Percentiles rank a stretch among this genome's conserved stretches.
phyloP scores from a whole-genome alignment of 1,140 invertebrate genomes.

The Eulimnadia texana region DNA sequence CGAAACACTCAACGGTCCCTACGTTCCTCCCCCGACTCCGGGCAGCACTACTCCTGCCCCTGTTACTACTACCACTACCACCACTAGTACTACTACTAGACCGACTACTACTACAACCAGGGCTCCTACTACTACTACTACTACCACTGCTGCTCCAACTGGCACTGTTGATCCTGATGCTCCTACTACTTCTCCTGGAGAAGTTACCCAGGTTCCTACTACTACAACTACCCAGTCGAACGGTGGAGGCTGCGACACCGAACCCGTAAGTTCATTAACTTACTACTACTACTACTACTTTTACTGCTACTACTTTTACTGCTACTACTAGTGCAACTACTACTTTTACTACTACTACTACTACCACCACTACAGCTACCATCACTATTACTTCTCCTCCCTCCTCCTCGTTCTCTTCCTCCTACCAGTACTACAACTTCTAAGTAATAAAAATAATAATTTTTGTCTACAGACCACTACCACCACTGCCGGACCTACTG shows the following conservation, averaged over 20 bases:
- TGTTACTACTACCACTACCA: conserved; percentile 6
- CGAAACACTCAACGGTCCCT: conserved; percentile 19
- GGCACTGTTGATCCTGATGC: not conserved
- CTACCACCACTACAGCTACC: too few relatives aligned
- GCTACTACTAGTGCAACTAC: too few relatives aligned
- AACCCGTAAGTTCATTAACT: not conserved
- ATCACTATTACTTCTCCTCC: too few relatives aligned
- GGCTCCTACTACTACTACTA: not conserved
- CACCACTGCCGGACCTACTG: conserved; percentile 1
- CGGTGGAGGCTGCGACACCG: not conserved
- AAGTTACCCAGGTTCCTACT: conserved; percentile 1
- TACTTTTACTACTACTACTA: too few relatives aligned
- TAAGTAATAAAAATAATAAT: too few relatives aligned
- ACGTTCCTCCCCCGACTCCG: conserved; percentile 12
- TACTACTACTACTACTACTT: too few relatives aligned
- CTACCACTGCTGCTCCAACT: not conserved
- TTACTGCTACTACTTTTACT: too few relatives aligned
- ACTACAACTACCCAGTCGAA: conserved; percentile 6
- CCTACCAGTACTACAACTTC: too few relatives aligned
- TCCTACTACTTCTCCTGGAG: not conserved
- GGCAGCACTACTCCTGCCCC: conserved; percentile 5
- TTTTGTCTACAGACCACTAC: too few relatives aligned
- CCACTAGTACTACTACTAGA: conserved; percentile 2
- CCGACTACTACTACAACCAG: not conserved
- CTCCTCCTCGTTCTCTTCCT: too few relatives aligned